phyloP scores from a whole-genome alignment of 37 sponge, comb jelly and placozoan species.

The Haliclona indistincta region DNA sequence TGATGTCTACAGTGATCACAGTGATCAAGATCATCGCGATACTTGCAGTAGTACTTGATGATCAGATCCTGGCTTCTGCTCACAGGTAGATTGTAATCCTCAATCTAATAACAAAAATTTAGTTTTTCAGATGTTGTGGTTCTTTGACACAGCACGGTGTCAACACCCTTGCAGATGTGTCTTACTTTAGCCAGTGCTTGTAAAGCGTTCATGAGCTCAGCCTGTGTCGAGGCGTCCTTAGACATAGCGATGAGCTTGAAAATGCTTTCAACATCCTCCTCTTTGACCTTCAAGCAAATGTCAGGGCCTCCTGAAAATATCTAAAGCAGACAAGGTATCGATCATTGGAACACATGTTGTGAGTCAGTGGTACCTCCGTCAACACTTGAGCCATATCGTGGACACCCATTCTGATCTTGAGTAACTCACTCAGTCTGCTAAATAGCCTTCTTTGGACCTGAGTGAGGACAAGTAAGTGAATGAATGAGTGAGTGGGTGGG shows the following conservation, averaged over 20 bases:
- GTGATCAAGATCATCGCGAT: too few relatives aligned
- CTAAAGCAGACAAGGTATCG: not conserved
- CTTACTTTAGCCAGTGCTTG: constrained; percentile 65
- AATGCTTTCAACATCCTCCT: constrained; percentile 32
- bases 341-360: not conserved
- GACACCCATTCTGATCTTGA: not conserved
- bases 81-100: constrained; percentile 63
- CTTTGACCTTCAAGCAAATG: constrained; percentile 25
- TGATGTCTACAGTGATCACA: too few relatives aligned
- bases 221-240: constrained; percentile 8
- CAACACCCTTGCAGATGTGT: not conserved
- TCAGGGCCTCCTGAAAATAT: constrained; percentile 25
- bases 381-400: not conserved
- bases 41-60: constrained; percentile 52
- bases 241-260: constrained; percentile 19
- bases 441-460: not conserved
- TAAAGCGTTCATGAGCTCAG: constrained; percentile 50
- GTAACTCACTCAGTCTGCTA: not conserved
- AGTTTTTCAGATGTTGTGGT: not conserved
- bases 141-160: not conserved
- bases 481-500: too few relatives aligned
- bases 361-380: not conserved
- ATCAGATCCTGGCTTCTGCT: constrained; percentile 67
- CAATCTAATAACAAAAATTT: constrained; percentile 34
- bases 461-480: too few relatives aligned